Percentiles rank a stretch among this genome's conserved stretches.
phyloP scores from a whole-genome alignment of 1,140 invertebrate species.

The Eumeta japonica region DNA sequence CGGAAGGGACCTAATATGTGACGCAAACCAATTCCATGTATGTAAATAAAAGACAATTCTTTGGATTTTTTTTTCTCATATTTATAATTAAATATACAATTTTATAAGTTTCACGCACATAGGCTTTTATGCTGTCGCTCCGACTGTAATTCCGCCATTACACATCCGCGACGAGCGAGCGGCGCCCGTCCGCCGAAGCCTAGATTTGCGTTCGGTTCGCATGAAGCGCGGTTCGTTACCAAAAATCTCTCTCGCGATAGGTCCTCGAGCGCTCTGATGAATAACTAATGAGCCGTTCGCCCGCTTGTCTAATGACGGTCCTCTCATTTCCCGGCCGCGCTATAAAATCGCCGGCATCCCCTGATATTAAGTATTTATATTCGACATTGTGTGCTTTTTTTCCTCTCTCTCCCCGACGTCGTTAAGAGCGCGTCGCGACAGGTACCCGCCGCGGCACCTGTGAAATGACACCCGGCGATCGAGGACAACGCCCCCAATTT shows the following conservation, averaged over 20 bases:
- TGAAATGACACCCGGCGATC: neutral
- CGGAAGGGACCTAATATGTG: too few species aligned
- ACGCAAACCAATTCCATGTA: too few species aligned
- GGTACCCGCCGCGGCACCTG: conserved; percentile 4
- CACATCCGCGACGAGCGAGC: too few species aligned
- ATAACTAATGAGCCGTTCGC: conserved; percentile 2
- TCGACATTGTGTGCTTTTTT: neutral
- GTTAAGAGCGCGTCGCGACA: conserved; percentile 2
- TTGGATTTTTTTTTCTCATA: too few species aligned
- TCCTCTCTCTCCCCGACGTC: neutral
- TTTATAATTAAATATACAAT: too few species aligned
- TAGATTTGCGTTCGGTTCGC: neutral
- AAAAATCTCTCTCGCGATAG: neutral
- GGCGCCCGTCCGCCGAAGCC: too few species aligned
- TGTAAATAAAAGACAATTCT: too few species aligned
- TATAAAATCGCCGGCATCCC: neutral
- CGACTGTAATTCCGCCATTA: too few species aligned
- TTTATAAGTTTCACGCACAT: too few species aligned
- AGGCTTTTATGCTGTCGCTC: too few species aligned
- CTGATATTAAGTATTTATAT: conserved; percentile 3
- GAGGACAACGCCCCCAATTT: neutral
- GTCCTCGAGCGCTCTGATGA: neutral
- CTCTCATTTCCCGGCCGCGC: conserved; percentile 1
- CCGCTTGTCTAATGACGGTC: neutral
- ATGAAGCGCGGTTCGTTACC: conserved; percentile 1